phyloP scores from a whole-genome alignment of 1,140 invertebrate species.

The Pinna nobilis region DNA sequence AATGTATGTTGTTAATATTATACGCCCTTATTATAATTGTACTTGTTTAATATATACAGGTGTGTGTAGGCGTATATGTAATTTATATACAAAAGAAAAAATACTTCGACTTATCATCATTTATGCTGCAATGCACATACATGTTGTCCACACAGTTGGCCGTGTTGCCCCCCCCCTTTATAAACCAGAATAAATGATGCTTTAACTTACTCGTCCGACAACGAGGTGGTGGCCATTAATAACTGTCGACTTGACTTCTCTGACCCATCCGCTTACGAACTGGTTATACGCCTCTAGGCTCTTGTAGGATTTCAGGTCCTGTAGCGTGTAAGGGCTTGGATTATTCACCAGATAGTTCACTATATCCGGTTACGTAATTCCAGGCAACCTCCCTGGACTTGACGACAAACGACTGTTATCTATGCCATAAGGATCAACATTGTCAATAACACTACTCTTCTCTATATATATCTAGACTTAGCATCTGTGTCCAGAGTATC shows the following conservation, averaged over 20 bases:
- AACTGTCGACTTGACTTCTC: slow-evolving; percentile 6
- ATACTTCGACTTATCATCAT: no score
- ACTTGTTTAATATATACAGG: no score
- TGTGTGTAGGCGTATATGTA: no score
- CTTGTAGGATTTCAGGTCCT: slow-evolving; percentile 44
- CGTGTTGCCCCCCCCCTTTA: no score
- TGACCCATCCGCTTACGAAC: slow-evolving; percentile 52
- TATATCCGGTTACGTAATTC: slow-evolving; percentile 29
- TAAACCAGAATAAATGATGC: no score
- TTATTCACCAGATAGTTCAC: slow-evolving; percentile 41
- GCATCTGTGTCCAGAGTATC: neutral
- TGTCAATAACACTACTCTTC: neutral
- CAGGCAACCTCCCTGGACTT: slow-evolving; percentile 7
- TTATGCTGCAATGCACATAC: no score
- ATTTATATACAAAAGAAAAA: no score
- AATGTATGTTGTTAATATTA: no score
- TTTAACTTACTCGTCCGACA: slow-evolving; percentile 6
- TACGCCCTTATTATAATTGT: no score
- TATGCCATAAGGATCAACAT: neutral
- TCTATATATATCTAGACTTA: neutral
- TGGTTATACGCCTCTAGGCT: slow-evolving; percentile 50
- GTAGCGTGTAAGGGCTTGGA: slow-evolving; percentile 37
- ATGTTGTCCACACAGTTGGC: no score
- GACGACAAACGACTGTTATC: neutral
- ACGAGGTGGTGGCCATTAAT: neutral